Evolutionary conservation across 2,888 invertebrate species (phyloP), one percentile per base, ranked within the genome.

Genomic region (Dryobota labecula): DNA sequence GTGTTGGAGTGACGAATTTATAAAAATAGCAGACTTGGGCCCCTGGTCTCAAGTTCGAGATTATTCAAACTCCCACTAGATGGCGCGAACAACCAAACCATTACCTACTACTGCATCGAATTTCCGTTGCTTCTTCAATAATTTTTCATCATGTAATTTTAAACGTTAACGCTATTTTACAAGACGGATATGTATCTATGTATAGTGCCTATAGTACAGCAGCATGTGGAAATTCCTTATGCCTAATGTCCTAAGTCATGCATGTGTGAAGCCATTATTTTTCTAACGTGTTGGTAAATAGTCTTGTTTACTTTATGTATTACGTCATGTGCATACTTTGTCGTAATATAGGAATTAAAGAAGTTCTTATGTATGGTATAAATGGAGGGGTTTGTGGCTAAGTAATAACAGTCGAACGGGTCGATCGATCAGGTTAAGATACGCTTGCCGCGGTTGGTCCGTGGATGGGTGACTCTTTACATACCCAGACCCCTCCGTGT

Each of bases 261-360:
- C 45, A 67, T 49, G 56, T 80, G 64, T 63, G 64, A 47, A 70
- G 43, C 33, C 13, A 64, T 76, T 68, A 76, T 65, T 57, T 79
- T 71, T 75, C 27, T 61, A 58, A 41, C 56, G 47, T 76, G 71
- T 79, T 71, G 20, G 54, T 80, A 68, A 80, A 76, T 61, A 76
- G 33, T 67, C 30, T 68, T 80, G 72, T 79, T 80, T 80, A 68
- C 67, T 65, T 56, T 58, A 30, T 41, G 18, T 45, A 54, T 78
- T 60, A 67, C 70, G 60, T 70, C 60, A 49, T 61, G 20, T 56
- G 33, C 45, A 41, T 60, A 51, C 38, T 63, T 47, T 47, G 33
- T 47, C 41, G 20, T 68, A 24, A 60, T 73, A 15, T 54, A 30
- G 7, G 18, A 67, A 58, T 53, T 2, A 13, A 45, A 73, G 20